Conservation (phyloP, 2,888 invertebrate species). For the Dugesia japonica region DNA sequence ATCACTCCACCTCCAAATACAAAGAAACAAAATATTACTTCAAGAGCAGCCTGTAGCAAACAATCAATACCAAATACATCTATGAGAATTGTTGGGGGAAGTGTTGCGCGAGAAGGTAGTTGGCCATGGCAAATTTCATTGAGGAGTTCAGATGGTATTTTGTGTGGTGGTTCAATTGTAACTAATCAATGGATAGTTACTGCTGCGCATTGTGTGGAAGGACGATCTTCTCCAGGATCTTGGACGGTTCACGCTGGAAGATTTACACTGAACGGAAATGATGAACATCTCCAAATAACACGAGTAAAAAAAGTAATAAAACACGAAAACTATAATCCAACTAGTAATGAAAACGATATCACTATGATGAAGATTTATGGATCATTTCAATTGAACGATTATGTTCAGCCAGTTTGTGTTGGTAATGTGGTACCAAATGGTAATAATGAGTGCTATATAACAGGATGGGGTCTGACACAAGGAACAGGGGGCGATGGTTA, state of each 20-base stretch:
- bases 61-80: not conserved
- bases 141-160: not conserved
- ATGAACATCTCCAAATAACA: not conserved
- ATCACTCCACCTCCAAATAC: not conserved
- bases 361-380: not conserved
- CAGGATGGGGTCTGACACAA: not conserved
- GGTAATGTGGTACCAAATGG: not conserved
- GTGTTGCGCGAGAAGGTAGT: not conserved
- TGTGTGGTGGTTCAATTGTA: not conserved
- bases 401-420: not conserved
- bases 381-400: not conserved
- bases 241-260: not conserved
- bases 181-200: not conserved
- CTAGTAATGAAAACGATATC: not conserved
- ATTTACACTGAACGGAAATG: not conserved
- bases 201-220: not conserved
- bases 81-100: not conserved
- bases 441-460: not conserved
- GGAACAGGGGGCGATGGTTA: not conserved
- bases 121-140: conserved; percentile 7
- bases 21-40: not conserved
- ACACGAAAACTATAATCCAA: not conserved
- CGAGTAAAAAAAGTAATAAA: not conserved
- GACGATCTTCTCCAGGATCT: not conserved
- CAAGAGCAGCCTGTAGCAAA: not conserved